A percentile compares a stretch with the other conserved stretches of the same genome.
Evolutionary conservation across 2,797 vertebrate genomes (phyloP).

Genomic region (Coluber constrictor): DNA sequence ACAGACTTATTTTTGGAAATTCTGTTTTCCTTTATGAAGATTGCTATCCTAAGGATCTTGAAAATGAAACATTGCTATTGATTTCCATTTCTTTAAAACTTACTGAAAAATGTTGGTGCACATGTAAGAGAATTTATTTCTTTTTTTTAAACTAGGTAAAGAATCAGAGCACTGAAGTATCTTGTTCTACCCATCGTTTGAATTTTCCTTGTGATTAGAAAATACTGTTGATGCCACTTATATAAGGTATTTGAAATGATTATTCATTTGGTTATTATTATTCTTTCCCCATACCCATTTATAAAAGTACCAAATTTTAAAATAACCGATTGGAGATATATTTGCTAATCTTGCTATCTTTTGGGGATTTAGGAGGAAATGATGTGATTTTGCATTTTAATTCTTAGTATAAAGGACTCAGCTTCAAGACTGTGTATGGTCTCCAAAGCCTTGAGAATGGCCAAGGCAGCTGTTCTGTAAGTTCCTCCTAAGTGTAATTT

Average conservation of each 20-base stretch:
- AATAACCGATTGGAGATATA: not conserved
- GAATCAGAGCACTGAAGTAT: constrained; percentile 34
- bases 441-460: not conserved
- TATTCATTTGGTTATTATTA: not conserved
- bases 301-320: constrained; percentile 12
- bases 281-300: not conserved
- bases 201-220: constrained; percentile 40
- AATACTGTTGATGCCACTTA: constrained; percentile 33
- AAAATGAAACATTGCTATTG: constrained; percentile 24
- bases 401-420: not conserved
- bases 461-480: not conserved
- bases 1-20: not conserved
- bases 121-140: constrained; percentile 45
- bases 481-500: not conserved
- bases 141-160: constrained; percentile 40
- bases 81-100: constrained; percentile 26
- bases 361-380: not conserved
- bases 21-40: not conserved
- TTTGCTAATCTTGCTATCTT: not conserved
- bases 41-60: not conserved
- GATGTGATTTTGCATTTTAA: not conserved
- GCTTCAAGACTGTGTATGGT: not conserved
- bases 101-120: not conserved
- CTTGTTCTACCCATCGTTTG: constrained; percentile 25
- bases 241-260: constrained; percentile 65